Conservation (phyloP, 2,888 invertebrate species). For the Drymonia ruficornis region DNA sequence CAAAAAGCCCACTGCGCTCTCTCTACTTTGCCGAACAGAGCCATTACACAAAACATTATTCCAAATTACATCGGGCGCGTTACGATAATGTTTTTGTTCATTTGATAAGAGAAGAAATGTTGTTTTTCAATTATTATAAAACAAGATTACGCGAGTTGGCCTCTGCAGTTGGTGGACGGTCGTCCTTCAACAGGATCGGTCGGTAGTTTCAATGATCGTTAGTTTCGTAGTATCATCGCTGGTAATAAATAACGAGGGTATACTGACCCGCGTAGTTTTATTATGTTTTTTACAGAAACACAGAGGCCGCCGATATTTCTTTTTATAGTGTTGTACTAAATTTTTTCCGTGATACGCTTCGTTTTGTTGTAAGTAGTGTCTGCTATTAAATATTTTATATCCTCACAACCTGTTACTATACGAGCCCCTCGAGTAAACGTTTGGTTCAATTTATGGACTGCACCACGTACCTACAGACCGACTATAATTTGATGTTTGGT, state of each 20-base stretch:
- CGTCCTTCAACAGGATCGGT: constrained; percentile 26
- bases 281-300: constrained; percentile 12
- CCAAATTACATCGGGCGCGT: constrained; percentile 73
- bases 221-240: constrained; percentile 15
- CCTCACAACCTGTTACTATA: constrained; percentile 63
- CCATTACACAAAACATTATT: constrained; percentile 78
- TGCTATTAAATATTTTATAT: constrained; percentile 73
- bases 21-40: constrained; percentile 63
- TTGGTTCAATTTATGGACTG: constrained; percentile 51
- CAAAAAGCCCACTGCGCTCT: constrained; percentile 57
- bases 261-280: constrained; percentile 13
- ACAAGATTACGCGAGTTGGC: constrained; percentile 38
- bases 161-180: constrained; percentile 32
- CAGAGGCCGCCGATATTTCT: constrained; percentile 13
- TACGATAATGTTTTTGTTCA: constrained; percentile 71
- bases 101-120: constrained; percentile 65
- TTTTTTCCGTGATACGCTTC: constrained; percentile 35
- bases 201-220: constrained; percentile 21
- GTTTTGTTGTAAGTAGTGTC: constrained; percentile 59
- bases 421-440: constrained; percentile 44
- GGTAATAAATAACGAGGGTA: constrained; percentile 8
- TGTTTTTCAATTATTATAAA: constrained; percentile 61
- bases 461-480: constrained; percentile 32
- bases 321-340: constrained; percentile 30
- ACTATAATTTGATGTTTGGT: constrained; percentile 22